Conservation (phyloP, 2,113 vertebrate species). For the Columbina picui region DNA sequence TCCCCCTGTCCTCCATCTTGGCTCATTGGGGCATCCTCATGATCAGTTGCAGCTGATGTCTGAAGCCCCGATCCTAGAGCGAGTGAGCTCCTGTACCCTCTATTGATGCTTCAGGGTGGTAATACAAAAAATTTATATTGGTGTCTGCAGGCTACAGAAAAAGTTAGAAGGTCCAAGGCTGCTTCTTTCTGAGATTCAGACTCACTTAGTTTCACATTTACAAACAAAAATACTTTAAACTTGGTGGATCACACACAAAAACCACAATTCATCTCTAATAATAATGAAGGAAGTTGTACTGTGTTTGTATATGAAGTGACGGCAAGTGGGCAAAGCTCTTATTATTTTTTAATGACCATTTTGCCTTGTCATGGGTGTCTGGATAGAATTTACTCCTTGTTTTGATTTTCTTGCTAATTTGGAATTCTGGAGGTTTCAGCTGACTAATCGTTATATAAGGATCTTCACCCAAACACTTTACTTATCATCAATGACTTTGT, state of each 20-base stretch:
- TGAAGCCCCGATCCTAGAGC: not conserved
- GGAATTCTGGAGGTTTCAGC: slow-evolving; percentile 7
- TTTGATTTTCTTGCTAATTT: not conserved
- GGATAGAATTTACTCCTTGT: not conserved
- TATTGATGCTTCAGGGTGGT: not conserved
- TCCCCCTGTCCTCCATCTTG: not conserved
- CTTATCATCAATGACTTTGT: slow-evolving; percentile 48
- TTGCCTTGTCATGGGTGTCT: not conserved
- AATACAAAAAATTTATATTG: not conserved
- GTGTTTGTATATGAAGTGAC: not conserved
- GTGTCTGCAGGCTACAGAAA: not conserved
- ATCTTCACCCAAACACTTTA: slow-evolving; percentile 47
- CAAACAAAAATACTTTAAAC: not conserved
- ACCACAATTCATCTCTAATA: not conserved
- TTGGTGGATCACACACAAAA: not conserved
- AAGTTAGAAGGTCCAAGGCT: not conserved
- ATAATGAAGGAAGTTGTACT: not conserved
- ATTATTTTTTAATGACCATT: not conserved
- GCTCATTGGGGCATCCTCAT: not conserved
- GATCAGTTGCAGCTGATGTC: not conserved
- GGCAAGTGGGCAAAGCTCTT: not conserved
- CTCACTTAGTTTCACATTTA: not conserved
- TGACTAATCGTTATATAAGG: not conserved
- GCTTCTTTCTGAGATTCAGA: not conserved
- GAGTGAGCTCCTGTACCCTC: not conserved